Evolutionary conservation across 2,113 vertebrate genomes (phyloP).

Genomic region (Phylloscopus trochilus): DNA sequence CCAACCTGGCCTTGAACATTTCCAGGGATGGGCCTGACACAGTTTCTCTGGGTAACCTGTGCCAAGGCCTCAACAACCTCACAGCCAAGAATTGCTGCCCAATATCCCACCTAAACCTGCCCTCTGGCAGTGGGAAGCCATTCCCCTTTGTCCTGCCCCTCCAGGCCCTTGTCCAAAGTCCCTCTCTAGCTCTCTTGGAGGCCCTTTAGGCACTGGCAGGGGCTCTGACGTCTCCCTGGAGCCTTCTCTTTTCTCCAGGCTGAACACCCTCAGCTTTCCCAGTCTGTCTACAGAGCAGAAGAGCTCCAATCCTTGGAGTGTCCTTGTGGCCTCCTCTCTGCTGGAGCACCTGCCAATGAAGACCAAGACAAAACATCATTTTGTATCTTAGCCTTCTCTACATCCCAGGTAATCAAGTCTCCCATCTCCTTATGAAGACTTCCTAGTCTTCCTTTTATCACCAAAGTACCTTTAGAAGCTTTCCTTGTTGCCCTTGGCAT

Average conservation of each 20-base stretch:
- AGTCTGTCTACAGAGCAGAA: background rate
- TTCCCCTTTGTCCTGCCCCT: background rate
- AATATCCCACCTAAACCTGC: background rate
- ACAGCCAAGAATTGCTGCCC: background rate
- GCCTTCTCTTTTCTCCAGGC: background rate
- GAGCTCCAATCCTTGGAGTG: background rate
- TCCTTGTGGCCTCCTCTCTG: background rate
- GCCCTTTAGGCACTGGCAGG: background rate
- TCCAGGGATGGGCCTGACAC: background rate
- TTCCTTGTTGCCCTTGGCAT: background rate
- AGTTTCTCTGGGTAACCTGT: background rate
- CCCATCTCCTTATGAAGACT: background rate
- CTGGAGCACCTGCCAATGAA: background rate
- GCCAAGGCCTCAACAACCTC: background rate
- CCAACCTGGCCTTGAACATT: background rate
- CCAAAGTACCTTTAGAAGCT: background rate
- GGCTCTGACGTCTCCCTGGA: background rate
- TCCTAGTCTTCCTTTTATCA: background rate
- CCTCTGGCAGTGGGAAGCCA: background rate
- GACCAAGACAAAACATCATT: background rate
- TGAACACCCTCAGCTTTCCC: background rate
- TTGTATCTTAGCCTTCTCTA: background rate
- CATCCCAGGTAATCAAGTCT: background rate
- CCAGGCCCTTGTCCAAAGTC: background rate
- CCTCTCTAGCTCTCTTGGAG: background rate